Percentiles rank a stretch among this genome's conserved stretches.
Evolutionary conservation across 2,888 invertebrate genomes (phyloP).

Genomic region (Xylocampa areola): DNA sequence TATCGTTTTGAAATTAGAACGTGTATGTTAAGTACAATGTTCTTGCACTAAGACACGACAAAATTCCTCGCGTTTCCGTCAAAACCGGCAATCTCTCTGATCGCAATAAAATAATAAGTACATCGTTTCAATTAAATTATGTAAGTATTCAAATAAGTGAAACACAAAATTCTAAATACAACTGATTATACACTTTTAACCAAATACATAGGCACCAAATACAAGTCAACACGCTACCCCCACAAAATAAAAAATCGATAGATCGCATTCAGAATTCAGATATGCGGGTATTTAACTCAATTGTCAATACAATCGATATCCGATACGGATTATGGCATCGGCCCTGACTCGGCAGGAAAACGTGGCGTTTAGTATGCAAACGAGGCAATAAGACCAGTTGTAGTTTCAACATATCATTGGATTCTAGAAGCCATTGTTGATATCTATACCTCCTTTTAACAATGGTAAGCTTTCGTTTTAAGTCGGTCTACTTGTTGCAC

Average conservation of each 20-base stretch:
- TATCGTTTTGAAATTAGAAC: too few species aligned
- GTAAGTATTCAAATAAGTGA: too few species aligned
- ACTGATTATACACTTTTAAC: too few species aligned
- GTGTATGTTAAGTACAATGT: too few species aligned
- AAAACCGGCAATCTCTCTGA: too few species aligned
- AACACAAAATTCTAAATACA: too few species aligned
- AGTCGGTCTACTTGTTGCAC: too few species aligned
- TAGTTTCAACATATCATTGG: neutral
- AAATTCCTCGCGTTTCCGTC: too few species aligned
- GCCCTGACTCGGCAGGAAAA: conserved; percentile 32
- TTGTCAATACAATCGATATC: conserved; percentile 26
- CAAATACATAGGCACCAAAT: neutral
- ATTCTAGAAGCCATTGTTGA: neutral
- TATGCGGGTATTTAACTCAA: conserved; percentile 47
- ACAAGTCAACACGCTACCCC: neutral
- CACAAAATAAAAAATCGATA: conserved; percentile 9
- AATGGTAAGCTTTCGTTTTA: neutral
- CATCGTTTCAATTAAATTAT: too few species aligned
- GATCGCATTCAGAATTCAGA: conserved; percentile 22
- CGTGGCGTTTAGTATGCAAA: conserved; percentile 27
- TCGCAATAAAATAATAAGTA: too few species aligned
- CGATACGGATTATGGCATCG: conserved; percentile 18
- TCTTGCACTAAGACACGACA: too few species aligned
- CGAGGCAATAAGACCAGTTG: conserved; percentile 3
- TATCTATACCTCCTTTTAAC: neutral